Evolutionary conservation across 2,888 invertebrate genomes (phyloP), one percentile per base, ranked within the genome.

Genomic region (Plebejus argus): DNA sequence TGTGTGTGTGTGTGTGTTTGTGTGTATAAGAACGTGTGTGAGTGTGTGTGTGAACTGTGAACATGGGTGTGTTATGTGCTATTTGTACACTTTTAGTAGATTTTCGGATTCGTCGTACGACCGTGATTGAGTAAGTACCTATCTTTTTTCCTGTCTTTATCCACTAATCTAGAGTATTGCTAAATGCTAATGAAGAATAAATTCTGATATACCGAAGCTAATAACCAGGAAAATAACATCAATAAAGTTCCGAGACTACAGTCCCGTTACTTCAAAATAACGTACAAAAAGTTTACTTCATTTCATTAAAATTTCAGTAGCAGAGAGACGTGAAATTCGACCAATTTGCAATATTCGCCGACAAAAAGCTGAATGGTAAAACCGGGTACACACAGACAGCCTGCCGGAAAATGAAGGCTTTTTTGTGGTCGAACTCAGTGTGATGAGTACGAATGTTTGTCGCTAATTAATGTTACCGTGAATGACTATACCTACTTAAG

Each of bases 301-400:
- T 66, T 66, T 66, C 66, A 66, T 66, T 66, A 66, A 66, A 66
- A 66, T 66, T 66, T 28, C 66, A 66, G 28, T 66, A 66, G 66
- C 66, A 18, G 66, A 18, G 66, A 12, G 66, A 66, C 66, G 66
- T 33, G 66, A 66, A 66, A 66, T 66, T 66, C 66, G 66, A 66
- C 66, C 66, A 66, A 66, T 66, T 66, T 66, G 66, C 66, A 66
- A 66, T 66, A 66, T 66, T 66, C 15, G 66, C 66, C 28, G 66
- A 66, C 66, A 66, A 66, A 66, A 66, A 66, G 66, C 66, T 66
- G 66, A 66, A 66, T 12, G 61, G 7, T 66, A 66, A 66, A 66
- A 28, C 18, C 28, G 15, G 1, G 66, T 6, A 18, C 66, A 66
- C 28, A 66, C 66, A 0, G 28, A 28, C 66, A 23, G 7, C 23